Evolutionary conservation across 2,113 vertebrate species (phyloP).

Genomic region (Ciconia stormi): DNA sequence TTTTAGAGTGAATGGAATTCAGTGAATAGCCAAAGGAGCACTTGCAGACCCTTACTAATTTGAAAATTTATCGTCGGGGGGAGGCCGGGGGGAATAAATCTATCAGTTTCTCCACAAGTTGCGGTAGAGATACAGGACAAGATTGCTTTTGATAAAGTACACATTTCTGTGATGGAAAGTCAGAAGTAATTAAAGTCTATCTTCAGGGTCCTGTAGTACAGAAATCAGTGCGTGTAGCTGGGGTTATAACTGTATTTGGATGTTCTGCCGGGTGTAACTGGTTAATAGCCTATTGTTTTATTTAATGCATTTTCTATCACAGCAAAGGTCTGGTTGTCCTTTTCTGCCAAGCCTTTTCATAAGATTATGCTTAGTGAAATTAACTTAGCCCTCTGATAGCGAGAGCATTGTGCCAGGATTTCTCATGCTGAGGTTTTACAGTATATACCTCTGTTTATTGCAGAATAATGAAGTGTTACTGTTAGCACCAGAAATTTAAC

Average conservation of each 20-base stretch:
- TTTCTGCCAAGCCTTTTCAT: background rate
- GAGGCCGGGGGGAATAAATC: background rate
- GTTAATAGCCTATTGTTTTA: background rate
- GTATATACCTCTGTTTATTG: background rate
- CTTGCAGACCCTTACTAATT: background rate
- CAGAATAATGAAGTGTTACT: background rate
- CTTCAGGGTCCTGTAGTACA: background rate
- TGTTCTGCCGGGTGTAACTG: background rate
- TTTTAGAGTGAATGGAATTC: background rate
- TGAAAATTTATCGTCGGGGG: background rate
- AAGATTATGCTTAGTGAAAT: background rate
- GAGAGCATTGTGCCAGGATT: background rate
- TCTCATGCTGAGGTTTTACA: background rate
- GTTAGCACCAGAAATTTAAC: background rate
- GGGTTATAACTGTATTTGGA: background rate
- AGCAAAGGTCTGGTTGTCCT: background rate
- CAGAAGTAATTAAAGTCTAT: background rate
- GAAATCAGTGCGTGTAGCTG: rapidly evolving
- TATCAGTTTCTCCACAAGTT: background rate
- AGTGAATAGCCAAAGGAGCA: background rate
- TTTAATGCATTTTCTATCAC: background rate
- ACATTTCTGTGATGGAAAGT: background rate
- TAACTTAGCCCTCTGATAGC: background rate
- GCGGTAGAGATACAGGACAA: background rate
- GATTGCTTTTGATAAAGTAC: background rate